Base-by-base conservation (phyloP, 1,140 invertebrate genomes). In the Micrasema minimum region DNA sequence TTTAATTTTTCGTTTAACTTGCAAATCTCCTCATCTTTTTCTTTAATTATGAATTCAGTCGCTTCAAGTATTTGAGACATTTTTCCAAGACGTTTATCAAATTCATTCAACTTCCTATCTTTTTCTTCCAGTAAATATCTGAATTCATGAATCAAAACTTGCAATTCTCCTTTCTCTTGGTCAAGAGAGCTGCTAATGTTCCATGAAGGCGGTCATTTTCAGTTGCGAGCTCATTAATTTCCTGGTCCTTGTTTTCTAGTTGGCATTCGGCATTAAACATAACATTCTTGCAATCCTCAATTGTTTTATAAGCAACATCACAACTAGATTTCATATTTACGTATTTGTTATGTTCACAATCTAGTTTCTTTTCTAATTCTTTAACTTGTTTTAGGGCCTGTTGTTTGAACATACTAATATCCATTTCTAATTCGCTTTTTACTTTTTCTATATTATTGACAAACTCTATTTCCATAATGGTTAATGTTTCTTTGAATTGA, bases 221-320 rank as follows among this genome's bases (percentile, higher is more conserved):
- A 9, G 69, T 66, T 18, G 57, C 59, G 12, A 75, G 46, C 62
- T 75, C 66, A 38, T 51, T 66, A 16, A 75, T 14, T 62, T 75
- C 73, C 38, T 72, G 73, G 31, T 71, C 73, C 53, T 75, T 75
- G 18, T 31, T 61, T 69, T 75, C 69, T 14, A 75, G 26, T 48
- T 75, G 73, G 16, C 18, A 23, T 69, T 75, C 69, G 2, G 62
- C 69, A 9, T 9, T 31, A 23, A 23, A 66, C 11, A 75, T 18
- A 22, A 71, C 35, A 38, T 53, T 35, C 59, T 62, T 46, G 61
- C 69, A 75, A n/a, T 72, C 53, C 10, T 35, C 26, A 9, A 75
- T 71, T 38, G 22, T 66, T 18, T 66, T 20, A 37, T 35, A 69
- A 11, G 73, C 73, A 23, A 26, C 16, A 48, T 75, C 66, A 45